These are phyloP conservation scores for Hylomyscus alleni DNA, from an alignment of 2,797 vertebrate genomes.

Conservation along the genomic window DNA sequence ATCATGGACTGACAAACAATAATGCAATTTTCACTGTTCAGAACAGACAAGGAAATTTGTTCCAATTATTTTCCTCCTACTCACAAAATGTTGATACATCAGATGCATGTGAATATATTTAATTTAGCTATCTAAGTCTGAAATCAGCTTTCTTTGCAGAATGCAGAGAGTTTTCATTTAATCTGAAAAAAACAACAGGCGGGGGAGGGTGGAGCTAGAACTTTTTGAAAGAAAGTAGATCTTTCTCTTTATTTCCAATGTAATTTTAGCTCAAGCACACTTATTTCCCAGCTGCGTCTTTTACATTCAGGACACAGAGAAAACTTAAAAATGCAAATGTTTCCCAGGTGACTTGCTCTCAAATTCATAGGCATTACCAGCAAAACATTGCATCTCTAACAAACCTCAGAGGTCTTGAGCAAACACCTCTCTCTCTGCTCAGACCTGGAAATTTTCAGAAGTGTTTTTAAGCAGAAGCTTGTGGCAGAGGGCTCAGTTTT, in stretches of 20 bases:
- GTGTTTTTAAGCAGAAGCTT: neutral
- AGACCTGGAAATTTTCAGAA: neutral
- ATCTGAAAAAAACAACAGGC: neutral
- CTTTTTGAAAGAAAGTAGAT: constrained; percentile 59
- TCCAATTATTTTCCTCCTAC: constrained; percentile 61
- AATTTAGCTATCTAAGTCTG: constrained; percentile 68
- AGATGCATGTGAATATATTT: constrained; percentile 56
- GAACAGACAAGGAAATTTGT: constrained; percentile 45
- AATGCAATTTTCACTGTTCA: constrained; percentile 59
- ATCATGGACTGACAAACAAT: neutral
- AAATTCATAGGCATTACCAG: constrained; percentile 52
- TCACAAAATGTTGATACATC: constrained; percentile 69
- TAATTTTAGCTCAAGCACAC: constrained; percentile 34
- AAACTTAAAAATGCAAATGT: constrained; percentile 56
- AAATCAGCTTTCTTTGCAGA: constrained; percentile 69
- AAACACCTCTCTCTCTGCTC: neutral
- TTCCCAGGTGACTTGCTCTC: constrained; percentile 57
- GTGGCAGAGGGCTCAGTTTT: neutral
- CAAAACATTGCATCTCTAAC: constrained; percentile 21
- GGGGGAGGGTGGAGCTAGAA: neutral
- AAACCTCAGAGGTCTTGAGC: constrained; percentile 31
- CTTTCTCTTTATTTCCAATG: constrained; percentile 26
- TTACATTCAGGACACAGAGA: constrained; percentile 60
- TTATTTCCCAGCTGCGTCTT: constrained; percentile 50
- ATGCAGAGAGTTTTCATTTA: constrained; percentile 54